Conservation (phyloP, 2,113 vertebrate species). For the Macquaria australasica region DNA sequence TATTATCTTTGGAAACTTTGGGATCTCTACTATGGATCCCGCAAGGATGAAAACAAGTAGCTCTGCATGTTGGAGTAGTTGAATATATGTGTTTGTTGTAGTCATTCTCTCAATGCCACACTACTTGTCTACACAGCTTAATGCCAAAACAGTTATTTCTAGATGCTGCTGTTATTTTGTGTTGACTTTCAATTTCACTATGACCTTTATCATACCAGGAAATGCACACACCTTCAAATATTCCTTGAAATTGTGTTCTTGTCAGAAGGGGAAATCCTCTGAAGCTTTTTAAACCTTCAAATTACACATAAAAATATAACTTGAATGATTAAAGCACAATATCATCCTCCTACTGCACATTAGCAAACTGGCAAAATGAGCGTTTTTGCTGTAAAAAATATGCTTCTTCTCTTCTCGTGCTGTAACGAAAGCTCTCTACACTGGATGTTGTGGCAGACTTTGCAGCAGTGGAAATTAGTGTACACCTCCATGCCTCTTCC, state of each 20-base stretch:
- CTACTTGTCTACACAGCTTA: neutral
- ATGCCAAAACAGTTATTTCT: neutral
- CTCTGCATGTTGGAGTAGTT: neutral
- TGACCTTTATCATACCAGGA: neutral
- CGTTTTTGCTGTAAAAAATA: neutral
- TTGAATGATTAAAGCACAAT: neutral
- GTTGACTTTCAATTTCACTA: neutral
- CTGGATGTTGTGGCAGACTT: constrained; percentile 16
- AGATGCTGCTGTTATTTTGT: neutral
- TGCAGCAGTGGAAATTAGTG: constrained; percentile 11
- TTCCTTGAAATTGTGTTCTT: neutral
- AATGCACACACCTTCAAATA: neutral
- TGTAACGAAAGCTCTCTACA: neutral
- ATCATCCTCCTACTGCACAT: neutral
- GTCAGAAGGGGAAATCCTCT: neutral
- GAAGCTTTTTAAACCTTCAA: neutral
- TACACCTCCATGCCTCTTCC: constrained; percentile 31
- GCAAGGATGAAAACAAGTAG: neutral
- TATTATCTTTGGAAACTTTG: no score
- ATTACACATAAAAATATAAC: neutral
- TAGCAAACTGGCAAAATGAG: neutral
- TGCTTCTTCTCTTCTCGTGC: neutral
- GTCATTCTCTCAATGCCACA: neutral
- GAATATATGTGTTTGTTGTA: neutral
- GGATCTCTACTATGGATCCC: no score